Percentiles rank a stretch among this genome's conserved stretches.
Evolutionary conservation across 1,140 invertebrate genomes (phyloP).

Genomic region (Conus ventricosus): DNA sequence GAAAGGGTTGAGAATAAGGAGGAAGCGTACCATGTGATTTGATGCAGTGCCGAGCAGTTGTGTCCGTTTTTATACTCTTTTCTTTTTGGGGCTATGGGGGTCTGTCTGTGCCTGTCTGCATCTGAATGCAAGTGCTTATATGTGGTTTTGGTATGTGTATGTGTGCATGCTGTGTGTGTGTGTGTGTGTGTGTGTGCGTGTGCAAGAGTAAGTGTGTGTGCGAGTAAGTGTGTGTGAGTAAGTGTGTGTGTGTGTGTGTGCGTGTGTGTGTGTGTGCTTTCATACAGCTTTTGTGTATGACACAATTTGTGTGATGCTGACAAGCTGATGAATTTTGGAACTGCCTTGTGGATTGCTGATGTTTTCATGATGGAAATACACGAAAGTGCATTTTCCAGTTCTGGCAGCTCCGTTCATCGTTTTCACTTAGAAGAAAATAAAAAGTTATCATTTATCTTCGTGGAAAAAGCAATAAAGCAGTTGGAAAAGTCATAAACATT

Average conservation of each 20-base stretch:
- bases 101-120: neutral
- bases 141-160: neutral
- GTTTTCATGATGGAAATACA: too few species aligned
- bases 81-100: neutral
- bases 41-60: neutral
- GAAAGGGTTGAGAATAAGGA: constrained; percentile 75
- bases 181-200: neutral
- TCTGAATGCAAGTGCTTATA: neutral
- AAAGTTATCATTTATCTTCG: neutral
- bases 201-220: neutral
- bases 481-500: too few species aligned
- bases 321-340: neutral
- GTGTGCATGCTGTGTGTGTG: constrained; percentile 3
- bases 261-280: neutral
- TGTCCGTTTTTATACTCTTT: neutral
- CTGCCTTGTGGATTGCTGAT: too few species aligned
- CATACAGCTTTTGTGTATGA: too few species aligned
- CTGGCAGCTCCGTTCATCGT: neutral
- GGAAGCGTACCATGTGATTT: constrained; percentile 41
- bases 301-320: neutral
- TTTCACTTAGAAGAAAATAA: neutral
- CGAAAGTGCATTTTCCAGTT: too few species aligned
- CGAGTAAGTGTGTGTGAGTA: too few species aligned
- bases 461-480: too few species aligned
- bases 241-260: constrained; percentile 14